Percentiles rank a stretch among this genome's conserved stretches.
These are phyloP conservation scores for Phoenicopterus ruber DNA, from an alignment of 2,113 vertebrate species.

Conservation along the genomic window DNA sequence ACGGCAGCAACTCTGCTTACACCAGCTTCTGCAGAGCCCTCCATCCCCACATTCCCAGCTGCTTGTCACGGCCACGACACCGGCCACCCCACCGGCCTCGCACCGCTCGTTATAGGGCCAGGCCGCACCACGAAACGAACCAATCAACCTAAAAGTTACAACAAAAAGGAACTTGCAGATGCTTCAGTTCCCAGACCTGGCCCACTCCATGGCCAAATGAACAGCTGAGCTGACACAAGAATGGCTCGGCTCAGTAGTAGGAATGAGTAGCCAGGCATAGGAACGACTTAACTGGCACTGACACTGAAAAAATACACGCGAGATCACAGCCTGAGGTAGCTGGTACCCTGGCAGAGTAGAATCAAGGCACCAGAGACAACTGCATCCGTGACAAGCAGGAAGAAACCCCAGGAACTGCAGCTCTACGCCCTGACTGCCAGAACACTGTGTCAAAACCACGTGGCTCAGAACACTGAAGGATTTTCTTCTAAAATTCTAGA, in stretches of 20 bases:
- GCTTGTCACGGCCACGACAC: neutral
- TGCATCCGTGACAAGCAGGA: neutral
- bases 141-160: neutral
- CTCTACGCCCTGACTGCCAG: neutral
- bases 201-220: neutral
- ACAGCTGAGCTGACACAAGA: neutral
- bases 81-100: neutral
- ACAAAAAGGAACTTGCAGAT: neutral
- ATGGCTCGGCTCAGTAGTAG: neutral
- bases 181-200: neutral
- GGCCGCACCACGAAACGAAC: neutral
- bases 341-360: neutral
- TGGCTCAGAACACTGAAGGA: accelerated
- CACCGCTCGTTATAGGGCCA: neutral
- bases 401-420: neutral
- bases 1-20: neutral
- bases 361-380: neutral
- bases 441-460: neutral
- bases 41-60: neutral
- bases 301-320: accelerated
- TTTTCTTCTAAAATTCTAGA: neutral
- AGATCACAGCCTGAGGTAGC: neutral
- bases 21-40: neutral
- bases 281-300: neutral
- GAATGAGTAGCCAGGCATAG: neutral